Base-by-base conservation (phyloP, 2,888 invertebrate species). In the Tyria jacobaeae region DNA sequence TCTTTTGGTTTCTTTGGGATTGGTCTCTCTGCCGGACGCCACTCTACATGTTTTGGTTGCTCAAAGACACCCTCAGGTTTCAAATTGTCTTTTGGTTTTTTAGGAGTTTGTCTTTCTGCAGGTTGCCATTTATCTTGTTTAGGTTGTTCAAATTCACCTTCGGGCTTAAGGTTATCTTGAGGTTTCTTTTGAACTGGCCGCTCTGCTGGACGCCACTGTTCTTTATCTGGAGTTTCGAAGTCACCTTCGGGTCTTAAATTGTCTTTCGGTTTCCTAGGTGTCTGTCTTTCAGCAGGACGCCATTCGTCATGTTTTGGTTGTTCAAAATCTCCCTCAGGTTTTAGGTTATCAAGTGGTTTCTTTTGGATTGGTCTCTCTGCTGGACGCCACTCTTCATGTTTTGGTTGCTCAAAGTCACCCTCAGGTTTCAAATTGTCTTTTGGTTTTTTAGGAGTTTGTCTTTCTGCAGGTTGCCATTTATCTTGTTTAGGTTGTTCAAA, bases 211-310 rank as follows among this genome's bases (percentile, higher is more conserved):
- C 82, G 85, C 79, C 92, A 94, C 47, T 87, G 80, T 31, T 91
- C 88, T 49, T 83, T 88, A 24, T 86, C 85, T 0, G 81, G 87
- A 17, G 70, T 53, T 61, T 88, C 85, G 67, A 95, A 94, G 0
- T 94, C 89, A 6, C 95, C 95, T 80, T 95, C 95, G 0, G 95
- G 90, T n/a, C 81, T 83, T 0, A 95, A 76, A 76, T 96, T 94
- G 68, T 94, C 94, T 34, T 85, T 73, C 0, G 85, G 88, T 68
- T 82, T 85, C 25, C 75, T 92, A 94, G 78, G 89, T n/a, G 72
- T 73, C 0, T 77, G 89, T 61, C 66, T 70, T 63, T 92, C 91
- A 3, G 86, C 91, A 1, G 89, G 89, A 2, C 76, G 76, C 82
- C 85, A 89, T 53, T 84, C 69, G 0, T 85, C 87, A 63, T 84